These are phyloP conservation scores for Temnothorax unifasciatus DNA, from an alignment of 2,888 invertebrate species.

Conservation along the genomic window DNA sequence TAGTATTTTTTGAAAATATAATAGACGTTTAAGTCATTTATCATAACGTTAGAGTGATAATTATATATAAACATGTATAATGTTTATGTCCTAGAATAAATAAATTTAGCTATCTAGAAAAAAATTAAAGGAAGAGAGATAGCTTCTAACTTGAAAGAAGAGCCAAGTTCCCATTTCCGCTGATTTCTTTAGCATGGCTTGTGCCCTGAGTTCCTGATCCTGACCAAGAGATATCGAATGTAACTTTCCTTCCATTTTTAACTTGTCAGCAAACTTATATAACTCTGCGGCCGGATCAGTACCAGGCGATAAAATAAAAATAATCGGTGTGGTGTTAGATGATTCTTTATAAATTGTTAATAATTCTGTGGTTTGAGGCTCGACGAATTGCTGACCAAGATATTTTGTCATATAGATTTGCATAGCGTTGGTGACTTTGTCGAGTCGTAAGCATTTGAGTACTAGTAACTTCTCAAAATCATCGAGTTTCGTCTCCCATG, in stretches of 20 bases:
- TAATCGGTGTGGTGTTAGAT: conserved; percentile 91
- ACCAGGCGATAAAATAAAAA: conserved; percentile 96
- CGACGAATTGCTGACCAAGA: conserved; percentile 93
- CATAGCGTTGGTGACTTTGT: conserved; percentile 94
- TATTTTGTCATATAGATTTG: conserved; percentile 91
- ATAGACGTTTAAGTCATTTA: neutral
- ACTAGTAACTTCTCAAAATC: conserved; percentile 93
- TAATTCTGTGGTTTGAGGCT: conserved; percentile 95
- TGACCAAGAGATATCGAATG: conserved; percentile 95
- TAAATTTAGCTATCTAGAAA: conserved; percentile 10
- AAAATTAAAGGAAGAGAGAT: neutral
- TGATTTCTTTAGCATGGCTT: conserved; percentile 91
- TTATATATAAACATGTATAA: neutral
- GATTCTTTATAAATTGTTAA: conserved; percentile 94
- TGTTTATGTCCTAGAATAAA: neutral
- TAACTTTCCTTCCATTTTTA: conserved; percentile 92
- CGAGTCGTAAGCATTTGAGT: conserved; percentile 93
- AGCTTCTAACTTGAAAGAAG: conserved; percentile 91
- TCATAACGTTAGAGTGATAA: neutral
- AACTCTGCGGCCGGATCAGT: conserved; percentile 95
- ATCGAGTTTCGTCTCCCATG: conserved; percentile 89
- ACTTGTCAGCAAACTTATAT: conserved; percentile 93
- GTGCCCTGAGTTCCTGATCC: conserved; percentile 95
- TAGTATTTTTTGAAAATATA: neutral
- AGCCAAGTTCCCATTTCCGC: conserved; percentile 95